Base-by-base conservation (phyloP, 2,113 vertebrate species). In the Cryptotis parvus region DNA sequence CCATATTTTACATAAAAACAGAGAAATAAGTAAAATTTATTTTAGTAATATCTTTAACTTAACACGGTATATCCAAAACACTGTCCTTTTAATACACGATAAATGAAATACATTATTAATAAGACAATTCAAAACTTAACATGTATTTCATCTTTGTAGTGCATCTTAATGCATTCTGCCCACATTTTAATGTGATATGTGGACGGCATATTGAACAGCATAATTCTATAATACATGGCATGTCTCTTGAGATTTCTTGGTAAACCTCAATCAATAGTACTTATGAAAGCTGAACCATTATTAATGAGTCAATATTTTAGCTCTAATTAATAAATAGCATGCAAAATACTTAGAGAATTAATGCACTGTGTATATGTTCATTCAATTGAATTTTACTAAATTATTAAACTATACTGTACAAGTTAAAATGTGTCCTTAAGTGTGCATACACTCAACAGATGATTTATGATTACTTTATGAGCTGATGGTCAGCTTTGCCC, bases 301-400 rank as follows among this genome's bases (percentile, higher is more conserved):
- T 18, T 72, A 20, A 16, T 20, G 49, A 94, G 22, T 83, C 24
- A 22, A 22, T 49, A 68, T 86, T 79, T 83, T 79, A 75, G 58
- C 66, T 78, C 61, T 37, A 83, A 63, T 29, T 69, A 82, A 66
- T 15, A 91, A 4, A 15, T 72, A 41, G 18, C 20, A 11, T 76
- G 33, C 12, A 39, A n/a, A 15, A 79, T 84, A 73, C 52, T 58
- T 70, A 24, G 52, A 84, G n/a, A 84, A 76, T 49, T 58, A 58
- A 65, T 73, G 22, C 26, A 74, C 31, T 65, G 11, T 35, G 61
- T 41, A 37, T 49, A 76, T 29, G 87, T 39, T 27, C 9, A 68
- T 45, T 84, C 78, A 43, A 43, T 9, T 83, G 88, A 85, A 83
- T 89, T 70, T 73, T 91, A 43, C 24, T 16, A 27, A 84, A 26